phyloP scores from a whole-genome alignment of 2,888 invertebrate genomes.

The Cataglyphis altisquamis region DNA sequence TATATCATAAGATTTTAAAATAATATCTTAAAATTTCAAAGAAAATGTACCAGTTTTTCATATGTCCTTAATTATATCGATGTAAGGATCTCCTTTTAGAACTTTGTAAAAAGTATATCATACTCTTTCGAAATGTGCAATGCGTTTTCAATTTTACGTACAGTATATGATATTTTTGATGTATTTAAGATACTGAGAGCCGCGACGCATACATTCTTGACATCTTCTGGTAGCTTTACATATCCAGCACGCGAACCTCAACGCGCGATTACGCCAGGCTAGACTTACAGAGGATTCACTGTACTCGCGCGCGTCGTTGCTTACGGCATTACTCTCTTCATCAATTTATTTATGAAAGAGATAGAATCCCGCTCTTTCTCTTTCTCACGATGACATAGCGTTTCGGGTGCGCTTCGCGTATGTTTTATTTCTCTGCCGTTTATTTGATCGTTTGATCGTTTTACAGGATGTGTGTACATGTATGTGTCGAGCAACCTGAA shows the following conservation, averaged over 20 bases:
- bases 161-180: background rate
- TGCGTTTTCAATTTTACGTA: background rate
- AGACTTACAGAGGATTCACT: conserved; percentile 23
- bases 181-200: background rate
- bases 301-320: background rate
- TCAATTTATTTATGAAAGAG: conserved; percentile 20
- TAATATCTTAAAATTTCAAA: background rate
- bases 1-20: conserved; percentile 1
- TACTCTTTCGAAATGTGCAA: background rate
- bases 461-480: conserved; percentile 4
- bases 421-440: conserved; percentile 21
- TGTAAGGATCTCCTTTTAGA: background rate
- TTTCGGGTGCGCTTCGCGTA: background rate
- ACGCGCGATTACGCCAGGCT: background rate
- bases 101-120: background rate
- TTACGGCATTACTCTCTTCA: background rate
- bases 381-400: conserved; percentile 38
- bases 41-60: background rate
- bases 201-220: background rate
- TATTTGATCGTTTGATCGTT: background rate
- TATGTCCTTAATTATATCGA: background rate
- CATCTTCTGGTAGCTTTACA: background rate
- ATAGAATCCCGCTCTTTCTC: background rate
- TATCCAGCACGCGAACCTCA: background rate
- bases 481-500: conserved; percentile 3